Conservation (phyloP, 2,113 vertebrate genomes). For the Bos taurus region ARS-UCD2.0 NC_037335.1:25649001-25649500, state of each 20-base stretch:
- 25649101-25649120: background rate
- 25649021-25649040: background rate
- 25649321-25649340: slow-evolving; percentile 50
- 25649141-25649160: background rate
- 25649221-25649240: background rate
- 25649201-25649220: background rate
- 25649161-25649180: background rate
- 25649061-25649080: background rate
- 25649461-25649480: slow-evolving; percentile 69
- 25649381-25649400: slow-evolving; percentile 41
- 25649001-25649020: slow-evolving; percentile 20
- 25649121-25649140: background rate
- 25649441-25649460: slow-evolving; percentile 65
- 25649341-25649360: background rate
- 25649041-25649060: background rate
- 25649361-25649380: slow-evolving; percentile 48
- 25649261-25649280: background rate
- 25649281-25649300: slow-evolving; percentile 60
- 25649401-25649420: slow-evolving; percentile 57
- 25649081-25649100: background rate
- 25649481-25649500: slow-evolving; percentile 51
- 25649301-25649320: slow-evolving; percentile 44
- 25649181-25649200: background rate
- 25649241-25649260: background rate
- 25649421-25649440: slow-evolving; percentile 48